Conservation (phyloP, 2,888 invertebrate species). For the Meandrusa payeni region DNA sequence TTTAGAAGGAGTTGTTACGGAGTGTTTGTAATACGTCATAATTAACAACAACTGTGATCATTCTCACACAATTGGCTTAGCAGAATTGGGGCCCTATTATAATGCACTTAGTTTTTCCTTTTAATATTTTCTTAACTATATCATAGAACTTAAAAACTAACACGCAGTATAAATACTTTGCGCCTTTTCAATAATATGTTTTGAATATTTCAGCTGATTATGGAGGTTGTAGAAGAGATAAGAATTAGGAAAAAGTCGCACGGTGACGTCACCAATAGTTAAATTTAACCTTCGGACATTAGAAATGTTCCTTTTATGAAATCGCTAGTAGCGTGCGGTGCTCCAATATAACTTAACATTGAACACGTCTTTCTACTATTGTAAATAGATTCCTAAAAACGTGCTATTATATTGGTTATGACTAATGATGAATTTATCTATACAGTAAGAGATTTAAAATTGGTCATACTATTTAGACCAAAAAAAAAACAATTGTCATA, state of each 20-base stretch:
- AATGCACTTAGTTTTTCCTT: neutral
- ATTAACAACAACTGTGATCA: no score
- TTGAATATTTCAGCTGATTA: slow-evolving; percentile 75
- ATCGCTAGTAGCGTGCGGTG: slow-evolving; percentile 15
- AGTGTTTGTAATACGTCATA: no score
- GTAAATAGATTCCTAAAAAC: slow-evolving; percentile 17
- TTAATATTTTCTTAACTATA: no score
- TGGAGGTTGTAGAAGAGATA: slow-evolving; percentile 79
- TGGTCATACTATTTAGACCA: no score
- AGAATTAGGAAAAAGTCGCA: slow-evolving; percentile 76
- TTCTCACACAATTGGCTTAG: no score
- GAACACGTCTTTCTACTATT: neutral
- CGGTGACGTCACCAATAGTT: slow-evolving; percentile 61
- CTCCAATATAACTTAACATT: slow-evolving; percentile 4
- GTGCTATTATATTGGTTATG: slow-evolving; percentile 25
- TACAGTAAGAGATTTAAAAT: slow-evolving; percentile 5
- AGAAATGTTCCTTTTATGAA: slow-evolving; percentile 11
- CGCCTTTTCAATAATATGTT: slow-evolving; percentile 40
- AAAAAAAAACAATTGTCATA: neutral
- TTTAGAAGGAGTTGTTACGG: no score
- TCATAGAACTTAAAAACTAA: neutral
- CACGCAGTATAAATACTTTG: slow-evolving; percentile 28
- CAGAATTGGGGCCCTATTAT: neutral
- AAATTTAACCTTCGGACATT: slow-evolving; percentile 28
- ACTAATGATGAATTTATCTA: neutral